A percentile compares a stretch with the other conserved stretches of the same genome.
phyloP scores from a whole-genome alignment of 2,888 invertebrate genomes.

The Liopterus haemorrhoidalis region DNA sequence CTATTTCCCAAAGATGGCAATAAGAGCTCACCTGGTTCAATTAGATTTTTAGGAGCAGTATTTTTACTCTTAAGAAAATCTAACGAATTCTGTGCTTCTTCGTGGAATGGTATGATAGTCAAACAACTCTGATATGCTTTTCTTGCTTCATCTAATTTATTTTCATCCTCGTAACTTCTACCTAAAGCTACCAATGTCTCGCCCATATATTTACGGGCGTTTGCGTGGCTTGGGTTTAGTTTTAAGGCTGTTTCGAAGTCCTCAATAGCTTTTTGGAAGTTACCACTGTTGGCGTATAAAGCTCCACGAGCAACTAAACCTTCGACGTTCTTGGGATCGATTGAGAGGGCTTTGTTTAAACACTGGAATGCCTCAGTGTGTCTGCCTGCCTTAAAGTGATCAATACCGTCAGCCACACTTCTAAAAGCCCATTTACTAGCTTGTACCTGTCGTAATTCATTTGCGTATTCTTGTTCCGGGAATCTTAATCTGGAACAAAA shows the following conservation, averaged over 20 bases:
- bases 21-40: constrained; percentile 57
- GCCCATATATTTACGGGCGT: constrained; percentile 89
- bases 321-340: constrained; percentile 87
- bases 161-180: constrained; percentile 81
- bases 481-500: constrained; percentile 60
- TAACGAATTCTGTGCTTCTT: constrained; percentile 78
- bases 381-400: constrained; percentile 86
- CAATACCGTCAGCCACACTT: constrained; percentile 89
- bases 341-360: constrained; percentile 85
- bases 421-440: constrained; percentile 92
- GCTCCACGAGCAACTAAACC: constrained; percentile 88
- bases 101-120: constrained; percentile 77
- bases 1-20: constrained; percentile 52
- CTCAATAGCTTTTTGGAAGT: constrained; percentile 87
- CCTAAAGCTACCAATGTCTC: constrained; percentile 88
- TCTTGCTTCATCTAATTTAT: constrained; percentile 76
- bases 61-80: constrained; percentile 71
- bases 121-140: constrained; percentile 81
- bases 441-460: constrained; percentile 80
- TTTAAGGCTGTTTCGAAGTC: constrained; percentile 90
- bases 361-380: constrained; percentile 94
- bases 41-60: constrained; percentile 52
- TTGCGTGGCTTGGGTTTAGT: constrained; percentile 82
- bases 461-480: constrained; percentile 73
- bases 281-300: constrained; percentile 88